A percentile compares a stretch with the other conserved stretches of the same genome.
These are phyloP conservation scores for Anguilla japonica DNA, from an alignment of 2,113 vertebrate species.

Conservation along the genomic window DNA sequence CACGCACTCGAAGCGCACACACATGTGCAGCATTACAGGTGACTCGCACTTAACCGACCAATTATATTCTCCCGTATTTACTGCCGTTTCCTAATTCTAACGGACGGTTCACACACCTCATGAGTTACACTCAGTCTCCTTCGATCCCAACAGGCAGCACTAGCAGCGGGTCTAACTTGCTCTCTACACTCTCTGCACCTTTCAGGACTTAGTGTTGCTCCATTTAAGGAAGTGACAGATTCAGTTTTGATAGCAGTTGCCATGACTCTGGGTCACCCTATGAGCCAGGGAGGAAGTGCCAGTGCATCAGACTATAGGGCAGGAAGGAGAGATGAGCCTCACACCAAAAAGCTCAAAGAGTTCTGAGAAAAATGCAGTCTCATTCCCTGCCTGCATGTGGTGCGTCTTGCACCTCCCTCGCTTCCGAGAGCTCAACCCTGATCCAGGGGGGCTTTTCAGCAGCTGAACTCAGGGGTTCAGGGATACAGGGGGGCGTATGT, in stretches of 20 bases:
- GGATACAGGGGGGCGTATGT: background rate
- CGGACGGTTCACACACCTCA: background rate
- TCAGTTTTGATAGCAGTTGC: too few species aligned
- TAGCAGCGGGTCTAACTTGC: background rate
- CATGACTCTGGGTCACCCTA: too few species aligned
- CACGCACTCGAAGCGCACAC: background rate
- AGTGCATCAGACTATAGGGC: too few species aligned
- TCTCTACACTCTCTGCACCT: background rate
- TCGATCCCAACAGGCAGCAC: background rate
- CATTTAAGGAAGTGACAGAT: background rate
- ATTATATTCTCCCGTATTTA: background rate
- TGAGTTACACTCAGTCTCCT: background rate
- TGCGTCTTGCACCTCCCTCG: too few species aligned
- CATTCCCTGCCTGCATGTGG: too few species aligned
- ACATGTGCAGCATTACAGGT: background rate
- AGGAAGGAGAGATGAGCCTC: too few species aligned
- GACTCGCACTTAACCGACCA: background rate
- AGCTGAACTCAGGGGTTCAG: background rate
- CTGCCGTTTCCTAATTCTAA: background rate
- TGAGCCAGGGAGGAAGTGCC: too few species aligned
- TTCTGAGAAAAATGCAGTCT: too few species aligned
- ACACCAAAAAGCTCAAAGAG: too few species aligned
- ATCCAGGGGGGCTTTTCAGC: background rate
- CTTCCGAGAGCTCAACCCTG: too few species aligned
- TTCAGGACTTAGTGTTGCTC: background rate